These are phyloP conservation scores for Rhinopithecus roxellana DNA, from an alignment of 2,113 vertebrate genomes.

Conservation along the genomic window DNA sequence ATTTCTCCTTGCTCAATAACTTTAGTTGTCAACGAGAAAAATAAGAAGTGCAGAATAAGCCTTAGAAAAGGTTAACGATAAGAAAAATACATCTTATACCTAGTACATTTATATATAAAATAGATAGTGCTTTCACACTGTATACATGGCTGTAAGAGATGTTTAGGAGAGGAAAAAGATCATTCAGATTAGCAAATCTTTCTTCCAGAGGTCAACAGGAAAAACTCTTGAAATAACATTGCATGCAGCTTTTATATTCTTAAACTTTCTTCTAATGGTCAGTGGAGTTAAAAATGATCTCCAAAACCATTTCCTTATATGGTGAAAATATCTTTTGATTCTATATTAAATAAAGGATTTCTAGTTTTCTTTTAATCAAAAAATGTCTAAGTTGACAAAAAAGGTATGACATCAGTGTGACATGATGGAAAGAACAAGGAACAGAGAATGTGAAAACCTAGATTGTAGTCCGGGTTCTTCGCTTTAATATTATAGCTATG, in stretches of 20 bases:
- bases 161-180: background rate
- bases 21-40: constrained; percentile 19
- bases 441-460: background rate
- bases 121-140: background rate
- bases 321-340: constrained; percentile 27
- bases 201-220: background rate
- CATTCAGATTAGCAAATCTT: background rate
- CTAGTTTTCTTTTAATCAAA: constrained; percentile 15
- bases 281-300: constrained; percentile 6
- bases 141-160: background rate
- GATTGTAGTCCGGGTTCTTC: background rate
- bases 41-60: background rate
- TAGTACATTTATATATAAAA: background rate
- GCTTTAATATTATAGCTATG: background rate
- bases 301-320: background rate
- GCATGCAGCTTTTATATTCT: background rate
- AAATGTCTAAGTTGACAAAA: background rate
- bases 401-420: background rate
- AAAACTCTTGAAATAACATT: background rate
- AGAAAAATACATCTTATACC: constrained; percentile 1
- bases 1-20: background rate
- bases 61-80: constrained; percentile 33
- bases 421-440: background rate
- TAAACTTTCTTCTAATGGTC: background rate
- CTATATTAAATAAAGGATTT: background rate